Base-by-base conservation (phyloP, 64 coral and sea anemone genomes). In the Montipora cactus region DNA sequence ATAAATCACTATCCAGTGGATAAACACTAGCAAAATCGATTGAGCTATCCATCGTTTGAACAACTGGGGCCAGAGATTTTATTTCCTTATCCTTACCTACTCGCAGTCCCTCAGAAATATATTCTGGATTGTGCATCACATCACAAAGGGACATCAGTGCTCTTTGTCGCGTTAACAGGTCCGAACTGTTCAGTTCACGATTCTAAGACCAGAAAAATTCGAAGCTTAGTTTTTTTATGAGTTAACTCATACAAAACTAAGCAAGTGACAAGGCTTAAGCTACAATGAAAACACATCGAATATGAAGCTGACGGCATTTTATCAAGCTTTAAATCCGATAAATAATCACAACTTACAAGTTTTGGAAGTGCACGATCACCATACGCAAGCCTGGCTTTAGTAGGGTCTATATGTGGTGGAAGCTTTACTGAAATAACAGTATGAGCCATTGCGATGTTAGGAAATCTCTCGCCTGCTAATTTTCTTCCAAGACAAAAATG, bases 381-480 rank as follows among this genome's bases (percentile, higher is more conserved):
- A 90, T 99, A 99, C 8, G 98, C 98, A 59, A 99, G 86, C 47
- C 90, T 88, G 72, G 98, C 84, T 83, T 99, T 99, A 0, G 95
- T 99, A 80, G 90, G 67, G 90, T 99, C 98, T 77, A 99, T 99
- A 53, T 99, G 93, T 75, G 98, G 98, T 10, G 98, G 98, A 76
- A 94, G 79, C 80, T 96, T 92, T 9, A 90, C 87, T 76, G 98
- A 99, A 81, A 99, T 96, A 11, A 99, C 82, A 37, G 95, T 99
- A 57, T 79, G 78, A 87, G 95, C 98, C 98, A 96, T 99, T 37
- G 37, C 6, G 53, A 11, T 57, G 6, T 11, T 8, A 6, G 6
- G 53, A 57, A 57, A 8, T 1, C 1, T 57, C 53, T 57, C 11
- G 7, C 53, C 2, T 28, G 28, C 0, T 0, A 25, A 25, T 28